Percentiles rank a stretch among this genome's conserved stretches.
phyloP scores from a whole-genome alignment of 1,140 invertebrate species.

The Coelopa frigida region DNA sequence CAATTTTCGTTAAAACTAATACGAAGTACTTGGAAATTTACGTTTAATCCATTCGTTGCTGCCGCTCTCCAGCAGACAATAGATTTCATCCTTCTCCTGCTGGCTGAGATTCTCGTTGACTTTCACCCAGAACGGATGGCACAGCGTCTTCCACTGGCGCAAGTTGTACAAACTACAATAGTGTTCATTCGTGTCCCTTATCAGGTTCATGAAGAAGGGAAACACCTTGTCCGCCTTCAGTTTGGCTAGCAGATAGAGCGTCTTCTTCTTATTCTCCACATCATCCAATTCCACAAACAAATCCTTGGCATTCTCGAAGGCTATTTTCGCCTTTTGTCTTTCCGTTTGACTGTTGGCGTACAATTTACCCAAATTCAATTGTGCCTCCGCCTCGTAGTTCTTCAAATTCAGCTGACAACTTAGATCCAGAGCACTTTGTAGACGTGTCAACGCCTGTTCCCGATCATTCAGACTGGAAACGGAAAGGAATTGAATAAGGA shows the following conservation, averaged over 20 bases:
- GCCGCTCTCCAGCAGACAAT: constrained; percentile 21
- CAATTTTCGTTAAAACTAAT: too few species aligned
- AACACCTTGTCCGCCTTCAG: constrained; percentile 35
- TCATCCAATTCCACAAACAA: constrained; percentile 37
- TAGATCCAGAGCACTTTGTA: constrained; percentile 25
- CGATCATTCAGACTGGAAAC: constrained; percentile 17
- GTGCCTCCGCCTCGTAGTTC: constrained; percentile 22
- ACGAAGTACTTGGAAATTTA: too few species aligned
- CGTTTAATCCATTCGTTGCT: too few species aligned
- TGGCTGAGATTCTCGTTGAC: constrained; percentile 25
- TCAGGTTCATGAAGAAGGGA: constrained; percentile 34
- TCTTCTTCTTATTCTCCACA: constrained; percentile 25
- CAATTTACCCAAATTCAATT: constrained; percentile 29
- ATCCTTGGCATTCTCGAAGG: constrained; percentile 30
- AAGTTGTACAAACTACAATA: constrained; percentile 36
- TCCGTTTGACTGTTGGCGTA: constrained; percentile 24
- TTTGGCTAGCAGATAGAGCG: constrained; percentile 31
- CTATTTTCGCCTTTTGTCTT: constrained; percentile 25
- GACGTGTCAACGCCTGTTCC: constrained; percentile 22
- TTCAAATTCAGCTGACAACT: constrained; percentile 17
- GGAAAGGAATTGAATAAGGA: too few species aligned
- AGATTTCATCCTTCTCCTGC: constrained; percentile 26
- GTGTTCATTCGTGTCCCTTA: constrained; percentile 21
- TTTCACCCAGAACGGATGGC: constrained; percentile 29
- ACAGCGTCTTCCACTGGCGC: constrained; percentile 37